phyloP scores from a whole-genome alignment of 2,888 invertebrate species.

The Uloborus plumipes region DNA sequence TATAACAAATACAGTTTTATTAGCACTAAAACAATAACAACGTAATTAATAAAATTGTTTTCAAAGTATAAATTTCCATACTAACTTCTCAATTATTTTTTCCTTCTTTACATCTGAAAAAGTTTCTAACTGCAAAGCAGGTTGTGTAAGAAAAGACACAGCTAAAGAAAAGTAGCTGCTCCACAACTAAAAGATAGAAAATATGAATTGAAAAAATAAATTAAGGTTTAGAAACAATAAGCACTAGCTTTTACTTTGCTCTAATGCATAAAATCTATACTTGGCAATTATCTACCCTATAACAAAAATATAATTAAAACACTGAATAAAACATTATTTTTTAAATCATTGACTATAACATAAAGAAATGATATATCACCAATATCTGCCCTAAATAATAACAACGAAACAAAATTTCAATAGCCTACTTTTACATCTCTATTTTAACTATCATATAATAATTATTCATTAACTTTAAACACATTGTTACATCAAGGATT shows the following conservation, averaged over 20 bases:
- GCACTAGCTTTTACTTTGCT: not conserved
- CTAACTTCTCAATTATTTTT: slow-evolving; percentile 80
- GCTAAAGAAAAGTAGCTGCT: slow-evolving; percentile 84
- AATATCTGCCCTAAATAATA: too few species aligned
- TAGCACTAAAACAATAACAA: too few species aligned
- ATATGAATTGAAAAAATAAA: not conserved
- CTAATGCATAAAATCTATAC: too few species aligned
- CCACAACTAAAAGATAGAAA: slow-evolving; percentile 76
- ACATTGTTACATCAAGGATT: too few species aligned
- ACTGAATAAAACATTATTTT: not conserved
- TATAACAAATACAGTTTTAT: too few species aligned
- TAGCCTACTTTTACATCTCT: too few species aligned
- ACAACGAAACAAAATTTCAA: too few species aligned
- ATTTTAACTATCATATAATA: too few species aligned
- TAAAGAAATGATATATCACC: too few species aligned
- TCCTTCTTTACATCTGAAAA: slow-evolving; percentile 85
- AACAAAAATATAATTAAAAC: not conserved
- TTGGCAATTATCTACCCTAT: not conserved
- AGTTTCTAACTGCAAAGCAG: slow-evolving; percentile 83
- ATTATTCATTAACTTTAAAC: too few species aligned
- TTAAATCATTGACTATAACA: not conserved
- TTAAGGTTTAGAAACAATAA: not conserved
- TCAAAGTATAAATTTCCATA: not conserved
- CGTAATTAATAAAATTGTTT: not conserved
- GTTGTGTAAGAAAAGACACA: slow-evolving; percentile 85